phyloP scores from a whole-genome alignment of 2,797 vertebrate genomes.

The Rhabdomys pumilio region DNA sequence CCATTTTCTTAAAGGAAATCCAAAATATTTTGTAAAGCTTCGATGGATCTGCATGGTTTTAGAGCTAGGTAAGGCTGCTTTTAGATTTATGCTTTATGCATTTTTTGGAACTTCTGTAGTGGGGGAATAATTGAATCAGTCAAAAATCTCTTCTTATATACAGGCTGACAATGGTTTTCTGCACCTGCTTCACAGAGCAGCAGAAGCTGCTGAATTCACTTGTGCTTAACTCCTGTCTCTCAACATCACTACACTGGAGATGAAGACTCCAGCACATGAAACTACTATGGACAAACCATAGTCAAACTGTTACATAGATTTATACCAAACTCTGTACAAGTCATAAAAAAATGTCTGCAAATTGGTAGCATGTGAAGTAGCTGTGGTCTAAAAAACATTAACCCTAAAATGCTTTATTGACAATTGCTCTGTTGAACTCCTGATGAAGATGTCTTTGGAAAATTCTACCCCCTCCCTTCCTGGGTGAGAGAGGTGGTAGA shows the following conservation, averaged over 20 bases:
- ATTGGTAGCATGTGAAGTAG: background rate
- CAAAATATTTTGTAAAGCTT: background rate
- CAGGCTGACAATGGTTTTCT: conserved; percentile 9
- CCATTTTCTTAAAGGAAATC: background rate
- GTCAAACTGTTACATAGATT: background rate
- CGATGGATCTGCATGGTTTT: background rate
- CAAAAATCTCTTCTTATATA: conserved; percentile 23
- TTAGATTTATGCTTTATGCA: background rate
- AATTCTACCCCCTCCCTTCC: too few species aligned
- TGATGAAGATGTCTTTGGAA: too few species aligned
- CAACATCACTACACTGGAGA: background rate
- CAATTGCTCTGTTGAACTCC: background rate
- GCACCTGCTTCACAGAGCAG: background rate
- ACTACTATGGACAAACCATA: background rate
- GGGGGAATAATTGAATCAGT: background rate
- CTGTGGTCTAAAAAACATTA: background rate
- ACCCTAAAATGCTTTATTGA: background rate
- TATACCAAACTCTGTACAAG: background rate
- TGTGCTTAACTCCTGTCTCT: background rate
- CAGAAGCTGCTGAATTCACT: background rate
- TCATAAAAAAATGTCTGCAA: background rate
- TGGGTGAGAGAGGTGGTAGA: too few species aligned
- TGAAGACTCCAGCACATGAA: background rate
- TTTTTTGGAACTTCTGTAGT: background rate
- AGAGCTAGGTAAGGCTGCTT: background rate